Conservation (phyloP, 2,113 vertebrate species). For the Passer domesticus region DNA sequence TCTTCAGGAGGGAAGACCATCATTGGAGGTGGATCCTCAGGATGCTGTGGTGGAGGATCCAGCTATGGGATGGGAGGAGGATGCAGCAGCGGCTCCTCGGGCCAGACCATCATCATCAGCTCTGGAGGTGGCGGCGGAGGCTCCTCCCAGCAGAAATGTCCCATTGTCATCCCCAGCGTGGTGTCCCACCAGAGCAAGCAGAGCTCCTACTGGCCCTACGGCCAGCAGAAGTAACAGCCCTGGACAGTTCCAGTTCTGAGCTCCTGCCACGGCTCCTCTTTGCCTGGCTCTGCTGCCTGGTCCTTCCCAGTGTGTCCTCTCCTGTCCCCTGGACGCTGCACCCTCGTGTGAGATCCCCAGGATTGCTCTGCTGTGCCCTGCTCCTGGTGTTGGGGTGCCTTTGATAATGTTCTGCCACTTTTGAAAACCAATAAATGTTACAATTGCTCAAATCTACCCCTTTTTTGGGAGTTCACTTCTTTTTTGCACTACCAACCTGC, state of each 20-base stretch:
- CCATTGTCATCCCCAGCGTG: not conserved
- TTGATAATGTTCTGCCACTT: not conserved
- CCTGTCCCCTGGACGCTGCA: not conserved
- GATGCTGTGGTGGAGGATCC: not conserved
- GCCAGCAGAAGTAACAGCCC: not conserved
- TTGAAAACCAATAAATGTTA: not conserved
- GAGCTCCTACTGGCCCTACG: not conserved
- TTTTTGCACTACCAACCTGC: not conserved
- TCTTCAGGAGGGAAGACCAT: fast-evolving
- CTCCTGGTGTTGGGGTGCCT: not conserved
- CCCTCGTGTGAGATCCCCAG: fast-evolving
- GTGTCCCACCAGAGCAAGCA: constrained; percentile 11
- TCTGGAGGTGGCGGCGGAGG: not conserved
- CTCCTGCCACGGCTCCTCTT: not conserved
- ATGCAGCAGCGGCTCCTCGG: not conserved
- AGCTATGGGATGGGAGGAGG: not conserved
- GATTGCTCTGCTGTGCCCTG: not conserved
- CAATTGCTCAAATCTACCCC: not conserved
- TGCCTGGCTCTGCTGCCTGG: no score
- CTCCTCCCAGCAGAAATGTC: constrained; percentile 4
- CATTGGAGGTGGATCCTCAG: not conserved
- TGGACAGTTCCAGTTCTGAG: fast-evolving
- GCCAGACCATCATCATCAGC: not conserved
- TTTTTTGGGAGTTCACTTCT: not conserved
- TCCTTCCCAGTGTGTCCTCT: not conserved